Evolutionary conservation across 2,797 vertebrate species (phyloP), one percentile per base, ranked within the genome.

Genomic region (Alcedo atthis): DNA sequence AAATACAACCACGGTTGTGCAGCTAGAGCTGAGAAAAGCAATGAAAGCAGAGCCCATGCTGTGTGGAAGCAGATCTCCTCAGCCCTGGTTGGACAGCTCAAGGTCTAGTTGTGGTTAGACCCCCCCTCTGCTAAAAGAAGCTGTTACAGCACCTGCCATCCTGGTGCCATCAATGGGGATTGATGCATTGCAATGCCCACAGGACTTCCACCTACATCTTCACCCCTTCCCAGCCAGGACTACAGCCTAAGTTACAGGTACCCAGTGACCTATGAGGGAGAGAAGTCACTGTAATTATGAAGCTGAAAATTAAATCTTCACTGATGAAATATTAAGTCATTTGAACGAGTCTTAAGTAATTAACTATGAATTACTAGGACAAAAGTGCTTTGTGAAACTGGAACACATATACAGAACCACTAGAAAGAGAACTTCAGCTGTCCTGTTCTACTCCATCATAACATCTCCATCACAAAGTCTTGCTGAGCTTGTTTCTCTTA

Each of bases 381-480:
- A 66, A 87, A 88, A 68, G 10, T 86, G 55, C 55, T 81, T 66
- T 75, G 45, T 67, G 70, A 73, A 89, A 74, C 25, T 76, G 30
- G 55, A 78, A 74, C 73, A 74, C 20, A 68, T 62, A 40, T 45
- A 89, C 7, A 89, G 66, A 85, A 87, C 8, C 68, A 67, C 21
- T 25, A 84, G 43, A 81, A 93, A 92, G 22, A 68, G 16, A 81
- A 55, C 59, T 81, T 81, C 49, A 84, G 40, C 59, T 89, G 7
- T 68, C 69, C 73, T 76, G 70, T 42, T 81, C 51, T 35, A 25
- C 20, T 80, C 26, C 33, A 92, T 80, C 75, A 90, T 21, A 70
- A 84, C 26, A 77, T 42, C 51, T 80, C 85, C 71, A 26, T 74
- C 78, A 91, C 78, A 91, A 86, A 94, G 37, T 16, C 20, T 79